Base-by-base conservation (phyloP, 2,797 vertebrate genomes). In the Pangasius mekongensis region DNA sequence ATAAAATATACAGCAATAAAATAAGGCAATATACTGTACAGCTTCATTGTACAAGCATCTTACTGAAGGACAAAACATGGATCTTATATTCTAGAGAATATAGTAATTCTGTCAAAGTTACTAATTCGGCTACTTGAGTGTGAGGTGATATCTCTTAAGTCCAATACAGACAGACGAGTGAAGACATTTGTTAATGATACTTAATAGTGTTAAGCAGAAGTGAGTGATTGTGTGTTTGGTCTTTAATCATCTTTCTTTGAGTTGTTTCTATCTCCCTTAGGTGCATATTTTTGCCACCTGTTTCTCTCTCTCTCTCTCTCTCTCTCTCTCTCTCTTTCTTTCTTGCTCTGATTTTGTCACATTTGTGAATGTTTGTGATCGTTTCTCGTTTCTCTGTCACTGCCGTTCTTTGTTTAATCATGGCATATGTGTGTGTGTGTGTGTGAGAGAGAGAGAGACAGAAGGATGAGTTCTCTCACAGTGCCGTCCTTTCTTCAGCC, bases 401-500 rank as follows among this genome's bases (percentile, higher is more conserved):
- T 27, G 11, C 13, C 10, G 22, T 64, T 47, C 80, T 83, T 83
- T 95, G 94, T 95, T 92, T 92, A 94, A 93, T 93, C 93, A 13
- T 89, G 7, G 56, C 13, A 27, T 88, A 66, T 52, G 24, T 87
- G 36, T 62, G 13, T 18, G 33, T 47, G 27, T 86, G 60, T 13
- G 27, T 49, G 54, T 67, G 74, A 22, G 54, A 52, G 81, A 58
- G 24, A 1, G 27, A 10, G 58, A 64, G 73, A 60, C 58, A 76
- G 69, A 64, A 58, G 30, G n/a, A 88, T 86, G 92, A 91, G 86
- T 92, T 88, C 73, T 93, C 93, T 95, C 94, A 95, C 95, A 95
- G 94, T 93, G 92, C 81, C 88, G 91, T 90, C 91, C 93, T 94
- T 94, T 95, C 94, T 95, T 92, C 92, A 94, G 93, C 92, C 93